Evolutionary conservation across 2,888 invertebrate genomes (phyloP).

Genomic region (Nomada fabriciana): DNA sequence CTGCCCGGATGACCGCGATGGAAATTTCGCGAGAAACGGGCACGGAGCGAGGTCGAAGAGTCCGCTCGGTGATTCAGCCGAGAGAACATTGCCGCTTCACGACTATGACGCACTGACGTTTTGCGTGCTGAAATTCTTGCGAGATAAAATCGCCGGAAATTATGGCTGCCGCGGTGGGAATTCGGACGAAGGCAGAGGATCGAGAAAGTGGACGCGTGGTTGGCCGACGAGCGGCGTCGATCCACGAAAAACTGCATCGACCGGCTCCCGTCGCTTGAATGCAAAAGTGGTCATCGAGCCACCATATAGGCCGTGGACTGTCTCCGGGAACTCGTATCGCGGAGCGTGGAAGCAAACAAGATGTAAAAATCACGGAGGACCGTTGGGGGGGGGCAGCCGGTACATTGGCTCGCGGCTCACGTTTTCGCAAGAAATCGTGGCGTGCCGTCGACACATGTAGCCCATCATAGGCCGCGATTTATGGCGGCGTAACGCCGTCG

Average conservation of each 20-base stretch:
- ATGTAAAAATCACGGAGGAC: conserved; percentile 78
- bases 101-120: conserved; percentile 52
- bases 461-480: conserved; percentile 83
- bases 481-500: conserved; percentile 80
- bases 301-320: conserved; percentile 59
- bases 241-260: conserved; percentile 60
- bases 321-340: conserved; percentile 42
- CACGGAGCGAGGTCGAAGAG: background rate
- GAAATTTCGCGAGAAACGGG: background rate
- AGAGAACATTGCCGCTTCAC: conserved; percentile 63
- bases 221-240: conserved; percentile 44
- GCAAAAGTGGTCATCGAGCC: conserved; percentile 31
- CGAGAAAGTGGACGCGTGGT: conserved; percentile 36
- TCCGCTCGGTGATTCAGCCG: too few species aligned
- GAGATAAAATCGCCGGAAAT: conserved; percentile 79
- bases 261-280: conserved; percentile 40
- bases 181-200: background rate
- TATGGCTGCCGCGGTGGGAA: conserved; percentile 74
- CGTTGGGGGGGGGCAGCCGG: conserved; percentile 31
- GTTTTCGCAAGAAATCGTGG: conserved; percentile 83
- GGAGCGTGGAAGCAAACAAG: conserved; percentile 75
- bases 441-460: conserved; percentile 84
- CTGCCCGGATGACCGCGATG: background rate
- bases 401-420: conserved; percentile 81
- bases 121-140: conserved; percentile 74